These are phyloP conservation scores for Lycopodina hypogea DNA, from an alignment of 37 sponge, comb jelly and placozoan genomes.

Conservation along the genomic window DNA sequence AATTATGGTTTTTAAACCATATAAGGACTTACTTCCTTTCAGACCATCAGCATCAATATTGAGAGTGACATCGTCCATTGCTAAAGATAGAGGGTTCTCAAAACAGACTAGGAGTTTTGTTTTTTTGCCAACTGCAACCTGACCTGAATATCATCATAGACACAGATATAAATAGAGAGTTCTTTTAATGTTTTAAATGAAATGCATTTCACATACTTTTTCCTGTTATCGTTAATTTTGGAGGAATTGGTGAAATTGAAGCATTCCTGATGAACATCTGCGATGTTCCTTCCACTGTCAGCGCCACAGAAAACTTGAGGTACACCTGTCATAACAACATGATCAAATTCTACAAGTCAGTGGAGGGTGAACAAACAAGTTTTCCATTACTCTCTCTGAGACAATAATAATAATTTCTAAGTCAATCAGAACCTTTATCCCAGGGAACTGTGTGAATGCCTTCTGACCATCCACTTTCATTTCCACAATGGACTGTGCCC, in stretches of 20 bases:
- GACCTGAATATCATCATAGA: background rate
- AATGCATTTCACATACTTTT: background rate
- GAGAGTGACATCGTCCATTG: slow-evolving; percentile 36
- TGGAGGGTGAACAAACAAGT: too few relatives aligned
- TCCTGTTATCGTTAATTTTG: slow-evolving; percentile 14
- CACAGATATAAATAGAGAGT: background rate
- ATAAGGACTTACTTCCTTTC: slow-evolving; percentile 28
- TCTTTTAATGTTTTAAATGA: background rate
- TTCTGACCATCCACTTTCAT: slow-evolving; percentile 19
- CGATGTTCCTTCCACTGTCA: slow-evolving; percentile 19
- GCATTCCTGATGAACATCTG: slow-evolving; percentile 29
- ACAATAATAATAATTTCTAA: too few relatives aligned
- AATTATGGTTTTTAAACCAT: too few relatives aligned
- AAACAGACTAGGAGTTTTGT: slow-evolving; percentile 10
- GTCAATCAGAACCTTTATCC: slow-evolving; percentile 46
- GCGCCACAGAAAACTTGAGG: slow-evolving; percentile 20
- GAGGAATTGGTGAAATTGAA: slow-evolving; percentile 17
- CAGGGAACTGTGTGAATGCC: slow-evolving; percentile 30
- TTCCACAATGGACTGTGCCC: slow-evolving; percentile 14
- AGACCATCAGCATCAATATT: slow-evolving; percentile 37
- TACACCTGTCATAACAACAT: slow-evolving; percentile 20
- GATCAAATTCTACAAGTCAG: too few relatives aligned
- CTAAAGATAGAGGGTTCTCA: slow-evolving; percentile 39
- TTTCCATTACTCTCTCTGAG: too few relatives aligned
- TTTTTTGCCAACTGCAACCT: slow-evolving; percentile 4